Evolutionary conservation across 1,140 invertebrate species (phyloP).

Genomic region (Drosophila parvula): DNA sequence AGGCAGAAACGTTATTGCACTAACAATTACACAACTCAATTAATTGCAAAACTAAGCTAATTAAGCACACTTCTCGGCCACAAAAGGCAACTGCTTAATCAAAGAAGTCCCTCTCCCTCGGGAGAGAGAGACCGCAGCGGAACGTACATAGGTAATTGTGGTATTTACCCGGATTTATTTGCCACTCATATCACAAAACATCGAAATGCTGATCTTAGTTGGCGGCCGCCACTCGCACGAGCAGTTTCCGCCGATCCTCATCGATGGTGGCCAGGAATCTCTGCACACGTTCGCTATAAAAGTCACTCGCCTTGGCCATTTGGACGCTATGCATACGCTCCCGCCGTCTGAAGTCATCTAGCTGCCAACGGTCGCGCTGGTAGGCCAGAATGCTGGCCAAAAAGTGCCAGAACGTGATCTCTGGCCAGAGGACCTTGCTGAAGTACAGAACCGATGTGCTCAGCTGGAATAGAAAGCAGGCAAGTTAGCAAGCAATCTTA

Average conservation of each 20-base stretch:
- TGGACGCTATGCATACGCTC: slow-evolving; percentile 50
- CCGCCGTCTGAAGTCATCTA: slow-evolving; percentile 40
- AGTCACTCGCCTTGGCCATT: slow-evolving; percentile 55
- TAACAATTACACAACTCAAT: slow-evolving; percentile 23
- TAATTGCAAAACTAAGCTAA: slow-evolving; percentile 21
- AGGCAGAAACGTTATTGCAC: slow-evolving; percentile 25
- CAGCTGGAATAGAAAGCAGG: slow-evolving; percentile 85
- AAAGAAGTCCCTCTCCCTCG: slow-evolving; percentile 2
- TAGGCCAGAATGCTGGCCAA: slow-evolving; percentile 93
- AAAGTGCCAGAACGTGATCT: slow-evolving; percentile 96
- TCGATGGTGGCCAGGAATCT: slow-evolving; percentile 65
- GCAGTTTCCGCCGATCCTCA: slow-evolving; percentile 55
- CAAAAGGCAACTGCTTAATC: slow-evolving; percentile 1
- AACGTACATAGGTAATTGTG: slow-evolving; percentile 12
- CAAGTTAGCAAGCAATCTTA: background rate
- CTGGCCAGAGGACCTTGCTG: slow-evolving; percentile 95
- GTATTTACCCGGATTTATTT: slow-evolving; percentile 34
- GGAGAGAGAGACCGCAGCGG: too few species aligned
- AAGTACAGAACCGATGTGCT: slow-evolving; percentile 91
- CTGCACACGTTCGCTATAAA: slow-evolving; percentile 67
- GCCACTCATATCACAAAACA: slow-evolving; percentile 28
- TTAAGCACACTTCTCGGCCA: slow-evolving; percentile 5
- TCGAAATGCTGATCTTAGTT: slow-evolving; percentile 9
- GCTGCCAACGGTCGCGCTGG: slow-evolving; percentile 85
- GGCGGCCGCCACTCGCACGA: slow-evolving; percentile 54